Base-by-base conservation (phyloP, 2,797 vertebrate species). In the Coreius guichenoti region DNA sequence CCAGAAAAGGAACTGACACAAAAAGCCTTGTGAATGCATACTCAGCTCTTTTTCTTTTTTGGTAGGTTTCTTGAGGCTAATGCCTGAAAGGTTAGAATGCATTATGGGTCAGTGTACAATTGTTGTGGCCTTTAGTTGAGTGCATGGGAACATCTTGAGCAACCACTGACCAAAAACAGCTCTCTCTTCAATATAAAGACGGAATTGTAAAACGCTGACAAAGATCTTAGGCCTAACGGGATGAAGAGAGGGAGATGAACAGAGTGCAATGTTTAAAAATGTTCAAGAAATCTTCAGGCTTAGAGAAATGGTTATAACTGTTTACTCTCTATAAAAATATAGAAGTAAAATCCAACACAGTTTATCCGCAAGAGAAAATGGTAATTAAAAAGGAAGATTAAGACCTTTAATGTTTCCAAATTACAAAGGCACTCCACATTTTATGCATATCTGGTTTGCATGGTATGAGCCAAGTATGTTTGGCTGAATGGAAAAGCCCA, bases 191-290 rank as follows among this genome's bases (percentile, higher is more conserved):
- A 73, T 77, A 77, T 73, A 75, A 29, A 80, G 29, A 61, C 65
- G 33, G n/a, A 83, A 76, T 54, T 80, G 83, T 74, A 80, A 87
- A 88, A 85, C 43, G 43, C 86, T 85, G 84, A 81, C 84, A 81
- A 73, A 74, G 72, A 33, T 45, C 81, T 54, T 83, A 83, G 79
- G 75, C 72, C 68, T 86, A 39, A 76, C 47, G 77, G 47, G 68
- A 77, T 23, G 49, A 29, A 88, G 51, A 56, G 29, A 69, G 33
- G 2, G 7, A 72, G 13, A 69, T 31, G 6, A 47, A 39, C 43
- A 33, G 67, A 26, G n/a, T 26, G 5, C 23, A 79, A 45, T 82
- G 54, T 47, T 61, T 63, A 36, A 36, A 36, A 36, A 36, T 36
- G 21, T 16, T 83, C 65, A 54, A 39, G 26, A 61, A n/a, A 43